Evolutionary conservation across 37 sponge, comb jelly and placozoan genomes (phyloP), one percentile per base, ranked within the genome.

Genomic region (Chondrilla cf. caribensis): DNA sequence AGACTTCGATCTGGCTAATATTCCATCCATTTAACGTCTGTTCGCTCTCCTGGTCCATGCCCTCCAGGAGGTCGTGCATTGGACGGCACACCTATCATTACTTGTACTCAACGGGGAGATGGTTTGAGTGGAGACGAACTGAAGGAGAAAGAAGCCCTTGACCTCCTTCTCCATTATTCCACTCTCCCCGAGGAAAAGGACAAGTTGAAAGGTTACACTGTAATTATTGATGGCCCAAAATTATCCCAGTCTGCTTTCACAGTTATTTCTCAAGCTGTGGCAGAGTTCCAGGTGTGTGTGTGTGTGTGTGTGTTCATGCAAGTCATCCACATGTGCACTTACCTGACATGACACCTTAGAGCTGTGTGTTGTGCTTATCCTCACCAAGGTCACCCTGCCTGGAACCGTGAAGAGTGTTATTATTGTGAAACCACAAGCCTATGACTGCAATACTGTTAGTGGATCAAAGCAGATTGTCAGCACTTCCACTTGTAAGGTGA

Each of bases 151-250:
- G 93, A 86, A 11, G 24, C 89, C 18, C 24, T 83, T 42, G 89
- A 93, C 62, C 86, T 93, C 77, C 60, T 93, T 25, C 42, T 86
- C 58, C 89, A 93, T 84, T 89, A 86, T 79, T 86, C 90, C 19
- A 82, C 86, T n/a, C 76, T 93, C 26, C 87, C 93, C 41, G 85
- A 85, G 42, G 86, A 87, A 40, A 88, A 85, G 36, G 80, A 62
- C 41, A 79, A 89, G 6, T 21, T 40, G 15, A 62, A 32, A 2
- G 90, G 90, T 0, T 84, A 89, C 40, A 64, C 82, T 3, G 89
- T 93, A 24, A 82, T 89, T 19, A 4, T 93, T 19, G 77, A 86
- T 51, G 87, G 82, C 4, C 84, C 81, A 0, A 68, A 51, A 6
- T 79, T 89, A 17, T 65, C 84, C 32, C 87, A 86, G 80, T 84